Evolutionary conservation across 2,797 vertebrate species (phyloP), one percentile per base, ranked within the genome.

Genomic region (Oryzias sinensis): DNA sequence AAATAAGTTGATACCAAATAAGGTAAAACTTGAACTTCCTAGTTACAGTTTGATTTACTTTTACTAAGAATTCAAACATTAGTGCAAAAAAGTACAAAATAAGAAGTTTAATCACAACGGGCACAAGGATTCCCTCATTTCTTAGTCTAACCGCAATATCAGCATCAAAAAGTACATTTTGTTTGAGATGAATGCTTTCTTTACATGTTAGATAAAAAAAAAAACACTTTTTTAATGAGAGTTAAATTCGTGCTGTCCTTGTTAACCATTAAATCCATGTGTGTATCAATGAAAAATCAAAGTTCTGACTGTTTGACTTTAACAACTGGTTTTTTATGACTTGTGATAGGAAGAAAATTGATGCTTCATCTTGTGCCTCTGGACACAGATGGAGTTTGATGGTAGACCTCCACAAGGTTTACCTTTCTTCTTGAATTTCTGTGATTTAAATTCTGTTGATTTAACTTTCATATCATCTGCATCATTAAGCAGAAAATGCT

Each of bases 371-470:
- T 95, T 97, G 97, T 98, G 95, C 96, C 94, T 94, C 96, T 91
- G 97, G 95, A 98, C 96, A 98, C 96, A 96, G 97, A 96, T 99
- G 98, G 96, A 95, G 96, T 97, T 97, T 98, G 97, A 94, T 96
- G 96, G 96, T 96, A 99, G 96, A 96, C 96, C 96, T 98, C 96
- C 96, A 98, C 95, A 98, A 99, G 96, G 97, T 99, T 96, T 98
- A 98, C 97, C 96, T 95, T 98, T 99, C 20, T 98, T 89, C 33
- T 37, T 88, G 84, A 95, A 98, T 99, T 98, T 95, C 95, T 95
- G 98, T 98, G 97, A 95, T 98, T 95, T 97, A 93, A 97, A 97
- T 98, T 98, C 95, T 99, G 96, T 98, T 97, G 94, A 97, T 97
- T 97, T 94, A 91, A 94, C 97, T 96, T 97, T 94, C 94, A 95